Conservation (phyloP, 2,797 vertebrate genomes). For the Cyprinodon diabolis region DNA sequence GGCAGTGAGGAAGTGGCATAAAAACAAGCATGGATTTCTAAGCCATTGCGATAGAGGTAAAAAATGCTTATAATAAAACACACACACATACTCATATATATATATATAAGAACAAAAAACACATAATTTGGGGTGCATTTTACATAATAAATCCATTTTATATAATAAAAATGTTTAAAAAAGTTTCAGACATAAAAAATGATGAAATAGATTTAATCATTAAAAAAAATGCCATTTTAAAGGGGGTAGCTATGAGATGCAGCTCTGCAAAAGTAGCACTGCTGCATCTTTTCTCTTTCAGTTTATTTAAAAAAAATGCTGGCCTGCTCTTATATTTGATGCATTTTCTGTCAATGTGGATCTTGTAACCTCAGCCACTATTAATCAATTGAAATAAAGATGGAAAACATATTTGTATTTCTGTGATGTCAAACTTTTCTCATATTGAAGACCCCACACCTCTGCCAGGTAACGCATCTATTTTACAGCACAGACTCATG, state of each 20-base stretch:
- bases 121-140: too few relatives aligned
- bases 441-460: conserved; percentile 7
- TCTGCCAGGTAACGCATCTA: conserved; percentile 12
- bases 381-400: not conserved
- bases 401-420: not conserved
- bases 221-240: not conserved
- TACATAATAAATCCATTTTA: too few relatives aligned
- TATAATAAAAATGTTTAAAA: too few relatives aligned
- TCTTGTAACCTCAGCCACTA: conserved; percentile 5
- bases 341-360: not conserved
- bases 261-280: not conserved
- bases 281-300: not conserved
- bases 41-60: too few relatives aligned
- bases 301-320: not conserved
- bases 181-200: not conserved
- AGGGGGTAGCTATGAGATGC: not conserved
- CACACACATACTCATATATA: too few relatives aligned
- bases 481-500: conserved; percentile 16
- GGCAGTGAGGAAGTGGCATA: too few relatives aligned
- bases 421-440: conserved; percentile 11
- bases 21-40: too few relatives aligned
- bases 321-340: not conserved
- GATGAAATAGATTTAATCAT: conserved; percentile 1
- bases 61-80: too few relatives aligned
- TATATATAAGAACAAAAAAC: too few relatives aligned